Evolutionary conservation across 2,888 invertebrate species (phyloP).

Genomic region (Ectemnius lituratus): DNA sequence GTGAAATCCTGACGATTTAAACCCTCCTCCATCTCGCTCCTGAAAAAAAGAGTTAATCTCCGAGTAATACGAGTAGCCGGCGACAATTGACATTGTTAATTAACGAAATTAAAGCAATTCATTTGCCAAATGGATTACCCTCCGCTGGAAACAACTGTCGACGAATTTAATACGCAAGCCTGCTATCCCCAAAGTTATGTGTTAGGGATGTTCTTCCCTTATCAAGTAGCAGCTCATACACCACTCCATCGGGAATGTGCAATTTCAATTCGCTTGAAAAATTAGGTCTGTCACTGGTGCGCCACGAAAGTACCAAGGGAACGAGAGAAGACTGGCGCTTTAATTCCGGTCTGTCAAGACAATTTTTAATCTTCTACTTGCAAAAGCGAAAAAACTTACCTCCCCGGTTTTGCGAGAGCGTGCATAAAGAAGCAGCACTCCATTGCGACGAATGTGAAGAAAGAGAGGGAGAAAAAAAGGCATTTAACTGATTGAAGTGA

Average conservation of each 20-base stretch:
- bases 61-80: neutral
- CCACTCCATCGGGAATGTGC: neutral
- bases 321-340: neutral
- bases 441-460: conserved; percentile 21
- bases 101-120: conserved; percentile 4
- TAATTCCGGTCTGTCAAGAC: conserved; percentile 7
- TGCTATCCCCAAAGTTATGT: no score
- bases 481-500: no score
- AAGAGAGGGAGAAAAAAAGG: no score
- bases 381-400: neutral
- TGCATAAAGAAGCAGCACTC: conserved; percentile 19
- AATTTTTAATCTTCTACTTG: conserved; percentile 21
- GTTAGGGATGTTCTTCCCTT: no score
- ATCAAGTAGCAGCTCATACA: neutral
- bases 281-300: neutral
- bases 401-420: neutral
- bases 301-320: neutral
- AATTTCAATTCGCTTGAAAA: conserved; percentile 14
- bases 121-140: neutral
- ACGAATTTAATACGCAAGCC: no score
- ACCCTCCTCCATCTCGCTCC: conserved; percentile 1
- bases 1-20: neutral
- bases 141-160: neutral
- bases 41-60: conserved; percentile 20
- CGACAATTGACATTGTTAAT: neutral